Percentiles rank a stretch among this genome's conserved stretches.
Conservation (phyloP, 2,797 vertebrate species). For the Mormyrus hasselquistii region DNA sequence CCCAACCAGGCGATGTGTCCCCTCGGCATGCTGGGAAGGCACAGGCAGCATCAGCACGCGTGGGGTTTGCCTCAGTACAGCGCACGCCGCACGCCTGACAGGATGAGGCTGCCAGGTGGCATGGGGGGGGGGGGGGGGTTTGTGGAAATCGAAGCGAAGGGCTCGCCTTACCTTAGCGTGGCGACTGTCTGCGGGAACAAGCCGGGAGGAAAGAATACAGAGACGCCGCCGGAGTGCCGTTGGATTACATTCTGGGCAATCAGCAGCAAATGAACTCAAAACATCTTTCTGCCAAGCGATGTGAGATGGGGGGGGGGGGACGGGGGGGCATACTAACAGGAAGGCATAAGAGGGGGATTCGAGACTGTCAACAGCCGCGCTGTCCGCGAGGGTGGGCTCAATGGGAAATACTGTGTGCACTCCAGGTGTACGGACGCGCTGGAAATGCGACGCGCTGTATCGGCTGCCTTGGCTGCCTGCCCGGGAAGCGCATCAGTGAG, state of each 20-base stretch:
- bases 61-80: not conserved
- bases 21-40: not conserved
- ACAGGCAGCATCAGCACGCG: not conserved
- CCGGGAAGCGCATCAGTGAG: not conserved
- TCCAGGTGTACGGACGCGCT: not conserved
- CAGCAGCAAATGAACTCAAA: slow-evolving; percentile 5
- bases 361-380: too few species aligned
- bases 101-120: not conserved
- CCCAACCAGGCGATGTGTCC: not conserved
- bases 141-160: not conserved
- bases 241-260: not conserved
- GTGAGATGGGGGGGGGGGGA: not conserved
- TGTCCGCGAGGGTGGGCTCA: not conserved
- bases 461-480: not conserved
- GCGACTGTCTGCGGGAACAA: not conserved
- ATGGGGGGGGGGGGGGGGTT: not conserved
- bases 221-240: not conserved
- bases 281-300: not conserved
- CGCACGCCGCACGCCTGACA: not conserved
- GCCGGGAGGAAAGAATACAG: not conserved
- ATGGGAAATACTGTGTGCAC: too few species aligned
- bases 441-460: not conserved
- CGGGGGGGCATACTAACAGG: not conserved
- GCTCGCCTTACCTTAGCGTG: slow-evolving; percentile 3
- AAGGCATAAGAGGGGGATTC: not conserved